These are phyloP conservation scores for Drosophila nigricruria DNA, from an alignment of 2,888 invertebrate species.

Conservation along the genomic window DNA sequence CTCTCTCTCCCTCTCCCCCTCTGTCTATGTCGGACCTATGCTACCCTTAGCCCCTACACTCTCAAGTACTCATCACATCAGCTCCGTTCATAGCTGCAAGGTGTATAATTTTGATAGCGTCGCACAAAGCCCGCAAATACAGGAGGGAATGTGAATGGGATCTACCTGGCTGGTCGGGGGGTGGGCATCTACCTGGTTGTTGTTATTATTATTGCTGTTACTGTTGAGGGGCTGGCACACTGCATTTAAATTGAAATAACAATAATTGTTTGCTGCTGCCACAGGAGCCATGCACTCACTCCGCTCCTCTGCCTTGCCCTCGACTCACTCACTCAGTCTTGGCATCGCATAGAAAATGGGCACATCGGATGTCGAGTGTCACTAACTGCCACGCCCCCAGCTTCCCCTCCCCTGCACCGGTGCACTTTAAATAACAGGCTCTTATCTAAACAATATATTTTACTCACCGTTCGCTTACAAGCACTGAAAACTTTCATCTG, in stretches of 20 bases:
- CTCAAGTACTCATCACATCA: slow-evolving; percentile 7
- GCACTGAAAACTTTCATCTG: background rate
- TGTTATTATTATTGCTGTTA: background rate
- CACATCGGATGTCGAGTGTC: slow-evolving; percentile 52
- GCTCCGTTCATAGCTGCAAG: slow-evolving; percentile 53
- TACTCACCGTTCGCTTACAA: slow-evolving; percentile 2
- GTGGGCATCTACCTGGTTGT: background rate
- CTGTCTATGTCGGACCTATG: background rate
- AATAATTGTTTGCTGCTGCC: slow-evolving; percentile 68
- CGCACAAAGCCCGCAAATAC: slow-evolving; percentile 47
- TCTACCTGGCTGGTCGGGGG: background rate
- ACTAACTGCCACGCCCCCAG: slow-evolving; percentile 32
- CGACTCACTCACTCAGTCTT: slow-evolving; percentile 7
- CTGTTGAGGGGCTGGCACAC: slow-evolving; percentile 16
- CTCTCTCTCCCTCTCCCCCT: background rate
- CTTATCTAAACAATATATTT: slow-evolving; percentile 16
- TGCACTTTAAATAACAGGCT: slow-evolving; percentile 18
- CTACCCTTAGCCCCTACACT: background rate
- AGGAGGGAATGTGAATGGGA: too few relatives aligned
- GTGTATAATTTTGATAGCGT: slow-evolving; percentile 73
- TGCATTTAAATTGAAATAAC: slow-evolving; percentile 73
- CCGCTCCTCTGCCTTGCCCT: background rate
- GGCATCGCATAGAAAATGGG: slow-evolving; percentile 31
- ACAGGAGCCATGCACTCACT: slow-evolving; percentile 12
- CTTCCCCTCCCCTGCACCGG: background rate